Base-by-base conservation (phyloP, 2,113 vertebrate species). In the Crotalus viridis region DNA sequence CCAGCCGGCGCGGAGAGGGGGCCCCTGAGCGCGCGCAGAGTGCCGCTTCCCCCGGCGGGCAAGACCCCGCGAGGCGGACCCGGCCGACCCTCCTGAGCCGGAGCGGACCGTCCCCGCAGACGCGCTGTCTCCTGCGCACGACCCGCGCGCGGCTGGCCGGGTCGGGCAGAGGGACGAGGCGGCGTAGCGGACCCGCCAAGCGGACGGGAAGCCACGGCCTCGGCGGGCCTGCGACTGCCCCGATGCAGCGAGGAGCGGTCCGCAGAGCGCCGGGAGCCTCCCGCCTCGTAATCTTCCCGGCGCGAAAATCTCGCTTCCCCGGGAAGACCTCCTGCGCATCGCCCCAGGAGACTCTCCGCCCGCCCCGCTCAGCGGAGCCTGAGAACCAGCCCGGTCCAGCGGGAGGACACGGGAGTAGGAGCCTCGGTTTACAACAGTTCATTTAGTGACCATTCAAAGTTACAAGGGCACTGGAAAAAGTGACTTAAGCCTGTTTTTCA, bases 161-260 rank as follows among this genome's bases (percentile, higher is more conserved):
- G 17, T 33, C 64, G 24, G 85, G 85, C 3, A 51, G 46, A 2
- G 46, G 33, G 85, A 48, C 8, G 43, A 48, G 46, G 46, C 10
- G 43, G 43, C 39, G 46, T 48, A 26, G 24, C 1, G 13, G n/a
- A 5, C 5, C 0, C 6, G 5, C n/a, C 2, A 39, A 39, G n/a
- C 28, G 15, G n/a, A 2, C 2, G n/a, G 69, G 69, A 39, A 39
- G 5, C 15, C 0, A 3, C n/a, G 5, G 5, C 0, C n/a, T 4
- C 12, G 10, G 61, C 61, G 26, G 26, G 12, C 26, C 2, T 17
- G 15, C 69, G 33, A 74, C 5, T 15, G 69, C n/a, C 15, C 69
- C 0, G n/a, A 2, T 33, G n/a, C 2, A 26, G 59, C 9, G 59
- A 61, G 24, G 24, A 10, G 0, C 59, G 24, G 2, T 10, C 24